Base-by-base conservation (phyloP, 2,888 invertebrate genomes). In the Drosophila quinaria region DNA sequence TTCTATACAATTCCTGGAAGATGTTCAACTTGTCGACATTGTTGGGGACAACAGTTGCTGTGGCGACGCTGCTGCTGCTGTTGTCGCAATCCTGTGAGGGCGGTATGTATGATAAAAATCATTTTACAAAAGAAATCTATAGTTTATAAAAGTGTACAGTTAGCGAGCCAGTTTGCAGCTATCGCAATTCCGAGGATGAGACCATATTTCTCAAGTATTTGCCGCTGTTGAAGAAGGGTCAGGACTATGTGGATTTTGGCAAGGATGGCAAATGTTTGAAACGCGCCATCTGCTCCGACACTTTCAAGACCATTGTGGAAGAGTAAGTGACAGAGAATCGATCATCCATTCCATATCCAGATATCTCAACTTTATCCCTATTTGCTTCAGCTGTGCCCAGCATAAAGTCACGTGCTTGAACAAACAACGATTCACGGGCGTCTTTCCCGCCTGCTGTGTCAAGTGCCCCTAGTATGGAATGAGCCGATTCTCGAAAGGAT, bases 401-500 rank as follows among this genome's bases (percentile, higher is more conserved):
- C 82, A 82, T 51, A 78, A 76, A 2, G 80, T 91, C 10, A 91
- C 76, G 19, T 92, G 92, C 54, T 67, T 64, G 22, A 92, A 92
- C 61, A 91, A 87, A 58, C 86, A 90, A 56, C 85, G 87, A 10
- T 92, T 70, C 35, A 83, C 84, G 13, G 92, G 92, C 13, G 91
- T 92, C 3, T 92, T 92, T 63, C 92, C 92, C 0, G 89, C 81
- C 44, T 92, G 92, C 59, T 92, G 92, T 33, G 69, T 92, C 33
- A 92, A 92, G 61, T 92, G 92, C 66, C 87, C 80, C 78, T 74
- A 71, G 61, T 11, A 2, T n/a, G 17, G n/a, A 33, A 9, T 1
- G 33, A 3, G 17, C 5, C 1, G 25, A 31, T 5, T 4, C 5
- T 15, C 9, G 1, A 44, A 15, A n/a, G 33, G 22, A 15, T 42